Percentiles rank a stretch among this genome's conserved stretches.
These are phyloP conservation scores for Arrhamphus sclerolepis DNA, from an alignment of 2,797 vertebrate genomes.

Conservation along the genomic window DNA sequence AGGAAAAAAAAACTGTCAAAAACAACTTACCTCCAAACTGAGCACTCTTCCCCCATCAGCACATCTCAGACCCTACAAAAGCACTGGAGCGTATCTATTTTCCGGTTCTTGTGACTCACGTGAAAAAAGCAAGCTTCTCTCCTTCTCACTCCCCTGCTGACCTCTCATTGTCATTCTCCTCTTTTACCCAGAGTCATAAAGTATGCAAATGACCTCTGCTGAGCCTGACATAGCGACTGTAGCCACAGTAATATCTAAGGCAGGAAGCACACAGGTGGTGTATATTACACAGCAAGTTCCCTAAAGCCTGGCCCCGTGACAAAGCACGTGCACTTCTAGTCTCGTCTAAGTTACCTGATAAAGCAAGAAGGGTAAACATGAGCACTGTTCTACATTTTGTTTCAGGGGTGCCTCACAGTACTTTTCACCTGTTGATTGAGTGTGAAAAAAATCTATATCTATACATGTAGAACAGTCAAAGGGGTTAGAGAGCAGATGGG, in stretches of 20 bases:
- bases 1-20: slow-evolving; percentile 53
- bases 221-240: slow-evolving; percentile 66
- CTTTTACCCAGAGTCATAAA: slow-evolving; percentile 72
- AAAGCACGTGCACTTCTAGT: slow-evolving; percentile 39
- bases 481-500: slow-evolving; percentile 35
- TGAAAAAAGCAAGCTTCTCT: too few relatives aligned
- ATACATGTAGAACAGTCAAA: slow-evolving; percentile 20
- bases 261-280: slow-evolving; percentile 61
- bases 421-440: slow-evolving; percentile 55
- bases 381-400: slow-evolving; percentile 45
- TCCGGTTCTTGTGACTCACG: slow-evolving; percentile 14
- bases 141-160: slow-evolving; percentile 12
- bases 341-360: slow-evolving; percentile 37
- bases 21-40: slow-evolving; percentile 66
- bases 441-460: slow-evolving; percentile 28
- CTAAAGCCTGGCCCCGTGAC: slow-evolving; percentile 33
- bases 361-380: slow-evolving; percentile 25
- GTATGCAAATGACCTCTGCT: slow-evolving; percentile 76
- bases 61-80: slow-evolving; percentile 33
- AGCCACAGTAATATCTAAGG: slow-evolving; percentile 52
- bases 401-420: slow-evolving; percentile 10
- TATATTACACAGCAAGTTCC: slow-evolving; percentile 63
- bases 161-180: slow-evolving; percentile 12
- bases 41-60: slow-evolving; percentile 53
- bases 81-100: slow-evolving; percentile 18